These are phyloP conservation scores for Goniozus legneri DNA, from an alignment of 1,140 invertebrate genomes.

Conservation along the genomic window DNA sequence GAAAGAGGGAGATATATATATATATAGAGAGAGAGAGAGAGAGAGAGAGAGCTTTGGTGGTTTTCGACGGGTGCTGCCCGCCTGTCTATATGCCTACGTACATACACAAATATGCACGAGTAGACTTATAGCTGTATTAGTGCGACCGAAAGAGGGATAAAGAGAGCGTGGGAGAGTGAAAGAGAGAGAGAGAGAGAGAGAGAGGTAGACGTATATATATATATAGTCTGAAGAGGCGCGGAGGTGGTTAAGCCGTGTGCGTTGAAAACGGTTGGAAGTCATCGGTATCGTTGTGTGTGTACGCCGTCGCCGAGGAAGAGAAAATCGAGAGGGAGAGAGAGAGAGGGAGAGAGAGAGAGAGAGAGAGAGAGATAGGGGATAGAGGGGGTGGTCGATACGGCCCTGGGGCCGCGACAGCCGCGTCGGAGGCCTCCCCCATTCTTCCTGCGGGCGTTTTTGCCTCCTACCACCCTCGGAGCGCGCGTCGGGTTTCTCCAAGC, in stretches of 20 bases:
- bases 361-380: conserved; percentile 17
- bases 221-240: conserved; percentile 12
- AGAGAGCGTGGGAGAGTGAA: conserved; percentile 3
- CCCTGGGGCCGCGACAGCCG: conserved; percentile 47
- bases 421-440: conserved; percentile 47
- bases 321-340: too few species aligned
- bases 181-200: conserved; percentile 17
- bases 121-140: too few species aligned
- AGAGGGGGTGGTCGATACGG: conserved; percentile 50
- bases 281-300: conserved; percentile 25
- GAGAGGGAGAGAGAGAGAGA: conserved; percentile 17
- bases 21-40: neutral
- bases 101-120: too few species aligned
- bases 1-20: too few species aligned
- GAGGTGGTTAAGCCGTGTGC: too few species aligned
- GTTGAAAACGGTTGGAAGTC: conserved; percentile 30
- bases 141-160: neutral
- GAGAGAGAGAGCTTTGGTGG: conserved; percentile 18
- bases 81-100: too few species aligned
- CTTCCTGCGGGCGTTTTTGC: conserved; percentile 51
- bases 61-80: too few species aligned
- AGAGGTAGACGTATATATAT: too few species aligned
- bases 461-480: conserved; percentile 31
- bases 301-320: conserved; percentile 17
- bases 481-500: too few species aligned